Base-by-base conservation (phyloP, 2,113 vertebrate genomes). In the Sapayoa aenigma region DNA sequence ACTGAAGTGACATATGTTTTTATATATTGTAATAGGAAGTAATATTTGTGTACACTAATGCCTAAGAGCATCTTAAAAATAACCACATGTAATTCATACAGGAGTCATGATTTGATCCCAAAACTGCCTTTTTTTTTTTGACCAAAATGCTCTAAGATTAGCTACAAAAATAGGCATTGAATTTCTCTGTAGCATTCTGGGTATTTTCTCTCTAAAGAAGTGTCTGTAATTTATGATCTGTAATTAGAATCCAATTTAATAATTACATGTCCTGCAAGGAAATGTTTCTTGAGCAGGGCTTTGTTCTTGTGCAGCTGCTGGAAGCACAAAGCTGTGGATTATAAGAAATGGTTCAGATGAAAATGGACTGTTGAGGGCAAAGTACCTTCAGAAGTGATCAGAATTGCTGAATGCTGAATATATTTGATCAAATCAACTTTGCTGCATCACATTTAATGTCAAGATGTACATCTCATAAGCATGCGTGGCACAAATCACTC, bases 161-260 rank as follows among this genome's bases (percentile, higher is more conserved):
- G 83, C 58, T 91, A 79, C 28, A 58, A 33, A 84, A 91, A 72
- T 6, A 62, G 10, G 37, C 41, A 33, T 56, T 66, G 20, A 16
- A 46, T 93, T 93, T 87, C 71, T 76, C 16, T 2, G 0, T 41
- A 66, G 44, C 37, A 58, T 87, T 93, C 62, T 92, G 77, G 49
- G 78, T 73, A 75, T 85, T 89, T 89, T 83, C 49, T 89, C 2
- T 25, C 33, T 25, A 5, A 82, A 91, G 91, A 96, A 89, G 19
- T 58, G 82, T 66, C 55, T 89, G 66, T 94, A 92, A 95, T 92
- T 89, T 92, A 69, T 95, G 87, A 95, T 96, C 93, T 71, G 80
- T 84, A 95, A 96, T 95, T 97, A 96, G 89, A 92, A 89, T 23
- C 41, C 93, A 49, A 89, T 95, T 95, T 94, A 95, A 94, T 95